Percentiles rank a stretch among this genome's conserved stretches.
These are phyloP conservation scores for Cosmorhoe ocellata DNA, from an alignment of 2,888 invertebrate genomes.

Conservation along the genomic window DNA sequence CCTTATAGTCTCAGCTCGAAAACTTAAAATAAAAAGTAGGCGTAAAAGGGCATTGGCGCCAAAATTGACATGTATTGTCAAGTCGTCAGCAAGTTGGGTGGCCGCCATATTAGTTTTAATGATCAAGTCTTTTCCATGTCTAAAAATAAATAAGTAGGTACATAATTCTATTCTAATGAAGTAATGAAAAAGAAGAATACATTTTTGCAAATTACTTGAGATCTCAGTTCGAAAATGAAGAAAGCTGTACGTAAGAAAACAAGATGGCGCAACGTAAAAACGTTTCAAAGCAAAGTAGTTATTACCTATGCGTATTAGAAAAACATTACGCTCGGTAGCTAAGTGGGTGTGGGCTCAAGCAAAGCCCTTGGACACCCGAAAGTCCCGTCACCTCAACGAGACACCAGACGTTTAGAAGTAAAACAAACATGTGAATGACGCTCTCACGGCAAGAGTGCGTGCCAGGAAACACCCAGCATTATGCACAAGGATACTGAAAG, in stretches of 20 bases:
- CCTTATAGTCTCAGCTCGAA: slow-evolving; percentile 30
- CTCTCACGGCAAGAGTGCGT: slow-evolving; percentile 68
- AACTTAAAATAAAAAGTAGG: slow-evolving; percentile 8
- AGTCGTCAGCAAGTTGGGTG: slow-evolving; percentile 72
- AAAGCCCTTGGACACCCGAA: slow-evolving; percentile 64
- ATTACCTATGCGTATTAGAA: slow-evolving; percentile 31
- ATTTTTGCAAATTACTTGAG: no score
- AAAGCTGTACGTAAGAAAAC: no score
- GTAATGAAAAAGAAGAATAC: no score
- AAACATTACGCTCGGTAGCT: slow-evolving; percentile 54
- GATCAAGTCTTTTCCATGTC: slow-evolving; percentile 25
- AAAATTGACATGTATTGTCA: slow-evolving; percentile 73
- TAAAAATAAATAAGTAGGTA: neutral
- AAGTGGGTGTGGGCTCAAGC: slow-evolving; percentile 65
- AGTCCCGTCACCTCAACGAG: slow-evolving; percentile 56
- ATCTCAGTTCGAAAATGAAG: neutral
- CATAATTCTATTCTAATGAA: no score
- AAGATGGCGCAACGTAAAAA: neutral
- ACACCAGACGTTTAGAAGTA: slow-evolving; percentile 70
- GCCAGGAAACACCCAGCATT: slow-evolving; percentile 71
- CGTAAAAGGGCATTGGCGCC: slow-evolving; percentile 59
- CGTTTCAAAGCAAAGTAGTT: slow-evolving; percentile 24
- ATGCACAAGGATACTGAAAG: slow-evolving; percentile 79
- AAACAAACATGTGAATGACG: slow-evolving; percentile 75
- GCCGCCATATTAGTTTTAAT: slow-evolving; percentile 56